A percentile compares a stretch with the other conserved stretches of the same genome.
phyloP scores from a whole-genome alignment of 2,113 vertebrate species.

The Crocuta crocuta region DNA sequence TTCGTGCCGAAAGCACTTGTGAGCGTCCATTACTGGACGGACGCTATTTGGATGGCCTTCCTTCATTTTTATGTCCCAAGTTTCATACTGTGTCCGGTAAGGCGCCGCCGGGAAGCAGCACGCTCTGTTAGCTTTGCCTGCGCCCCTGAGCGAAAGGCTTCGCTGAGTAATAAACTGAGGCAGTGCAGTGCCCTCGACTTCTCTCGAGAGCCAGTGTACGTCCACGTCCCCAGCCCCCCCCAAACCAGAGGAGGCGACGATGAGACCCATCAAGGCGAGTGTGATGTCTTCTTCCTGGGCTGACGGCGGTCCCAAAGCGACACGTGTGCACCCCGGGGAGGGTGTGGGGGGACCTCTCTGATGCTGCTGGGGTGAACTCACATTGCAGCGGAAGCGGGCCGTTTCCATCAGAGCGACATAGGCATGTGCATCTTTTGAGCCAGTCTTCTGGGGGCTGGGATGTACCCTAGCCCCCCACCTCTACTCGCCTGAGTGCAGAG shows the following conservation, averaged over 20 bases:
- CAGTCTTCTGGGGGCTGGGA: too few species aligned
- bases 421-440: background rate
- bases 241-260: background rate
- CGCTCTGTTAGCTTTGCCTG: background rate
- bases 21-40: too few species aligned
- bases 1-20: too few species aligned
- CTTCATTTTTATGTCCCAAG: background rate
- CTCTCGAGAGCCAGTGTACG: background rate
- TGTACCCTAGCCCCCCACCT: too few species aligned
- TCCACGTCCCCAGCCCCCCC: background rate
- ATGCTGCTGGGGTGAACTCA: too few species aligned
- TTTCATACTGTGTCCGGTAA: background rate
- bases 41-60: background rate
- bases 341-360: too few species aligned
- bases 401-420: background rate
- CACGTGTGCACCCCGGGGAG: rapidly evolving
- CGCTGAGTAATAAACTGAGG: too few species aligned
- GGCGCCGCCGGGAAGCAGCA: background rate
- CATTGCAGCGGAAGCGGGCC: background rate
- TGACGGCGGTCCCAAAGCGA: background rate
- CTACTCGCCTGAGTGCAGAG: background rate
- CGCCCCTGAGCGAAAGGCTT: background rate
- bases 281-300: rapidly evolving
- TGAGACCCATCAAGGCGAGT: too few species aligned
- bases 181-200: background rate